These are phyloP conservation scores for Brachyrhaphis roseni DNA, from an alignment of 2,797 vertebrate genomes.

Conservation along the genomic window DNA sequence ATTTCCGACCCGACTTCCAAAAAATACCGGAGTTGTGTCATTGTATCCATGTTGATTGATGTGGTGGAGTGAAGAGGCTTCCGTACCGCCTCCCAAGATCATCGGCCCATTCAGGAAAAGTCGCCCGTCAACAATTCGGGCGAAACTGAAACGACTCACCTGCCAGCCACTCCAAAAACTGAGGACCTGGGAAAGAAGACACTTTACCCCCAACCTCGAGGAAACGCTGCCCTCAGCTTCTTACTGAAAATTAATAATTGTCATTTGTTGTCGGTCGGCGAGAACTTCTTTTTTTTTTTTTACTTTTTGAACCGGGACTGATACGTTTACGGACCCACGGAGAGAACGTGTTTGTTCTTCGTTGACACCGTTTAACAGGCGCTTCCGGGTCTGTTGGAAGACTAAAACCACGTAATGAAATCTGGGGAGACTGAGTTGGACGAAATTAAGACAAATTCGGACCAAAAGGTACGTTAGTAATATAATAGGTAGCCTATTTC, in stretches of 20 bases:
- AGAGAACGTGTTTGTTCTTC: background rate
- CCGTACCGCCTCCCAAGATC: background rate
- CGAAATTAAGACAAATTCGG: background rate
- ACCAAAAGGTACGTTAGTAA: background rate
- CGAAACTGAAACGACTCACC: background rate
- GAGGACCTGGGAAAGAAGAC: background rate
- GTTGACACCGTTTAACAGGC: background rate
- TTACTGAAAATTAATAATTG: too few species aligned
- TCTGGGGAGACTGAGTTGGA: fast-evolving
- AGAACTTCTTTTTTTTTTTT: background rate
- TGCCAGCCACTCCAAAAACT: background rate
- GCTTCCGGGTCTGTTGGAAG: background rate
- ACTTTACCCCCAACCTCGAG: background rate
- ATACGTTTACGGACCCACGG: background rate
- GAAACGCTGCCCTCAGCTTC: background rate
- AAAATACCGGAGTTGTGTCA: background rate
- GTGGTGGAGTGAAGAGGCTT: background rate
- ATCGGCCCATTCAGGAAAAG: background rate
- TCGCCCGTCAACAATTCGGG: background rate
- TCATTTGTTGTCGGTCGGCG: background rate
- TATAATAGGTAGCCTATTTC: background rate
- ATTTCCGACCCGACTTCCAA: background rate
- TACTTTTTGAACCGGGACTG: background rate
- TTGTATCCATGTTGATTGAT: background rate
- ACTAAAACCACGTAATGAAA: background rate